Percentiles rank a stretch among this genome's conserved stretches.
Conservation (phyloP, 2,888 invertebrate species). For the Drosophila melanosoma region DNA sequence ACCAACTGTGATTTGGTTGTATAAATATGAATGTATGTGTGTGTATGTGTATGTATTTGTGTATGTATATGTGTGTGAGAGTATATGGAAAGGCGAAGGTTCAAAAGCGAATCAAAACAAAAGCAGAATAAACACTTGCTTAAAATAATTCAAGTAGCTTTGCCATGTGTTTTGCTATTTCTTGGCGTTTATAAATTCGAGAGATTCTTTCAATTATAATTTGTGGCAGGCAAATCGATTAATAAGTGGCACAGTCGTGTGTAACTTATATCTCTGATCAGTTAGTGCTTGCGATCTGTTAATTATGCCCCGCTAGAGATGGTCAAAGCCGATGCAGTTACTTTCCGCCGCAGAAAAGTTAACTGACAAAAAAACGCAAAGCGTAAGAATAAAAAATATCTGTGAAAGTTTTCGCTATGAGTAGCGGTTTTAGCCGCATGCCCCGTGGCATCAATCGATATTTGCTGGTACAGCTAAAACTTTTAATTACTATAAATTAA, state of each 20-base stretch:
- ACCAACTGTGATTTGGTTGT: constrained; percentile 20
- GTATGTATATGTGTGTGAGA: constrained; percentile 13
- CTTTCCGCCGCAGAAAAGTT: constrained; percentile 12
- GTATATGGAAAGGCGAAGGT: constrained; percentile 38
- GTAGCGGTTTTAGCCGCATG: constrained; percentile 49
- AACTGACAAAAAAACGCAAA: constrained; percentile 52
- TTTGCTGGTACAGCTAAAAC: constrained; percentile 36
- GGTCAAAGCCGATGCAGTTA: constrained; percentile 62
- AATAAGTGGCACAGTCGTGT: constrained; percentile 72
- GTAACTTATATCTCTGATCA: constrained; percentile 21
- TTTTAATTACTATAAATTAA: constrained; percentile 27
- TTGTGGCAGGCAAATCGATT: constrained; percentile 67
- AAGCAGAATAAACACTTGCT: constrained; percentile 44
- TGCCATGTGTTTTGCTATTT: constrained; percentile 23
- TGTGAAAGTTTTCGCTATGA: constrained; percentile 37
- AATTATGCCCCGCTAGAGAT: constrained; percentile 71
- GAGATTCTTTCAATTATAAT: constrained; percentile 43
- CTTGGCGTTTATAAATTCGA: constrained; percentile 36
- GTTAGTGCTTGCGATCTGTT: constrained; percentile 58
- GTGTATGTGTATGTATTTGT: not conserved
- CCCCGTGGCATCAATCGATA: constrained; percentile 53
- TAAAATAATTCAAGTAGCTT: constrained; percentile 37
- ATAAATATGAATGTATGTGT: constrained; percentile 8
- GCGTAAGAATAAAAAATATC: constrained; percentile 25
- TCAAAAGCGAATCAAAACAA: constrained; percentile 45